phyloP scores from a whole-genome alignment of 2,113 vertebrate species.

The Anolis carolinensis region DNA sequence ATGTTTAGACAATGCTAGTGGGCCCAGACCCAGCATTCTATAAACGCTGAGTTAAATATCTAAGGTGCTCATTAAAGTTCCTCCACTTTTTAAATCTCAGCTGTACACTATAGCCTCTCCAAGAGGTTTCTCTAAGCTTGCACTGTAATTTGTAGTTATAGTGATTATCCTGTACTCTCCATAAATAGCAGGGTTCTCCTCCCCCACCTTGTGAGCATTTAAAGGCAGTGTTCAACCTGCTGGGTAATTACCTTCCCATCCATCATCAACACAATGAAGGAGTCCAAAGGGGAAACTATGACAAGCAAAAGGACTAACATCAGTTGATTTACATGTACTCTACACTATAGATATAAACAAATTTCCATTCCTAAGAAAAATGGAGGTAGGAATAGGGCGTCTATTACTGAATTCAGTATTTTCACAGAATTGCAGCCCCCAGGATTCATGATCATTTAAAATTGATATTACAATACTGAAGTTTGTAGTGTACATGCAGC shows the following conservation, averaged over 20 bases:
- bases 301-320: not conserved
- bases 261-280: not conserved
- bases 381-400: not conserved
- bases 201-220: not conserved
- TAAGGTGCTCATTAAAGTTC: too few species aligned
- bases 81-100: too few species aligned
- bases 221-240: not conserved
- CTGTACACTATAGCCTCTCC: too few species aligned
- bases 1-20: not conserved
- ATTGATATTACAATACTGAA: not conserved
- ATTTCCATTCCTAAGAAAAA: not conserved
- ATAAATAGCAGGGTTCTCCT: conserved; percentile 9
- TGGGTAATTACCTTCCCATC: conserved; percentile 5
- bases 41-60: not conserved
- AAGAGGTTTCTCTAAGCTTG: not conserved
- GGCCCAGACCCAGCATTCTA: not conserved
- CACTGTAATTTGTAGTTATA: conserved; percentile 7
- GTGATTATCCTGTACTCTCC: not conserved
- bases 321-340: not conserved
- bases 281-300: not conserved
- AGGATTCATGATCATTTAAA: not conserved
- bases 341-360: not conserved
- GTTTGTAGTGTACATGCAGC: too few species aligned
- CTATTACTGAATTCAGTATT: not conserved
- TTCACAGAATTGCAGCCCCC: not conserved